These are phyloP conservation scores for Parasteatoda lunata DNA, from an alignment of 2,888 invertebrate species.

Conservation along the genomic window DNA sequence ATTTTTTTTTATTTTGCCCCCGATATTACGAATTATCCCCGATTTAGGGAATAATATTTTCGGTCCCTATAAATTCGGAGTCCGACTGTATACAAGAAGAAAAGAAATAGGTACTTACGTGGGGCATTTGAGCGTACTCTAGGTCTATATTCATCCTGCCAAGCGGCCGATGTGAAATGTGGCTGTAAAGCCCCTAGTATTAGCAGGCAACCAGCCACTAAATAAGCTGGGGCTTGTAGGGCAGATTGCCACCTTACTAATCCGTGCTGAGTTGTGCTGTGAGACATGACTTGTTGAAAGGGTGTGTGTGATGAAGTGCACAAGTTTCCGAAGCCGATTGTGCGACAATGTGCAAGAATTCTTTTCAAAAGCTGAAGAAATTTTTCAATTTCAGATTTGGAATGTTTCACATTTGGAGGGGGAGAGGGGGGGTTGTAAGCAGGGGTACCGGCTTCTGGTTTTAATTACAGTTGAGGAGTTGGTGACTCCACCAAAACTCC, in stretches of 20 bases:
- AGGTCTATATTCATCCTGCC: conserved; percentile 59
- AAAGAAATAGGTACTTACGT: conserved; percentile 35
- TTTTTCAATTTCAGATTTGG: background rate
- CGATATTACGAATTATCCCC: too few species aligned
- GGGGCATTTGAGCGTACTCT: conserved; percentile 51
- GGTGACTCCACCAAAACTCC: conserved; percentile 10
- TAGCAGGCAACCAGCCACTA: conserved; percentile 8
- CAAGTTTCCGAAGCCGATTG: conserved; percentile 1
- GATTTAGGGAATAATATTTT: too few species aligned
- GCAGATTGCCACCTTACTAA: conserved; percentile 17
- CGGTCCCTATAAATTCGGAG: too few species aligned
- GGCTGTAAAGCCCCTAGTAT: conserved; percentile 25
- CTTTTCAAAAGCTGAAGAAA: conserved; percentile 17
- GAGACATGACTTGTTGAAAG: conserved; percentile 16
- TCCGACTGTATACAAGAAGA: background rate
- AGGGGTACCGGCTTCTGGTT: background rate
- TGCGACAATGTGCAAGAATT: background rate
- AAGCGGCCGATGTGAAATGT: conserved; percentile 25
- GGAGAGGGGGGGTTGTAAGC: conserved; percentile 1
- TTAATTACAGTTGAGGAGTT: background rate
- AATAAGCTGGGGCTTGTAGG: conserved; percentile 6
- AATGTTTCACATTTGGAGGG: background rate
- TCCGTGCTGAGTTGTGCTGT: conserved; percentile 18
- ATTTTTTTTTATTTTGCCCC: too few species aligned
- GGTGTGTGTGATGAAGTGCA: background rate